A percentile compares a stretch with the other conserved stretches of the same genome.
Evolutionary conservation across 2,113 vertebrate species (phyloP).

Genomic region (Chionis minor): DNA sequence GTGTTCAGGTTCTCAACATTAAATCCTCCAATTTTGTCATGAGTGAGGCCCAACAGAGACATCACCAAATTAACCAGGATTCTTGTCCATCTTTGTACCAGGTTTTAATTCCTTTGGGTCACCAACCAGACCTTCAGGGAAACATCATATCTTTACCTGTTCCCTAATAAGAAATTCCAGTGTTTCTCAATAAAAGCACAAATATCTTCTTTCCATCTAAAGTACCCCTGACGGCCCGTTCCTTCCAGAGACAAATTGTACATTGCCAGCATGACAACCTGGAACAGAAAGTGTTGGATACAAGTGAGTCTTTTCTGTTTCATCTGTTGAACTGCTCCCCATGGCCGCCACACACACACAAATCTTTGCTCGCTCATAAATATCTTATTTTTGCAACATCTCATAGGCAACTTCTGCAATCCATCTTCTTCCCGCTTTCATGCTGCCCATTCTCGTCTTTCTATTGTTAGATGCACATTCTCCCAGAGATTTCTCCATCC

Average conservation of each 20-base stretch:
- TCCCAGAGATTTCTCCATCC: not conserved
- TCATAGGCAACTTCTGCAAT: not conserved
- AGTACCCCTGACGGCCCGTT: constrained; percentile 95
- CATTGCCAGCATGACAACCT: constrained; percentile 99
- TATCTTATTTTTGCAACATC: constrained; percentile 12
- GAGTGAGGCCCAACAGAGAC: not conserved
- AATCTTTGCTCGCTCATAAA: not conserved
- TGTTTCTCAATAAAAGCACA: constrained; percentile 98
- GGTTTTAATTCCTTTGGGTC: not conserved
- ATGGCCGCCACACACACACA: not conserved
- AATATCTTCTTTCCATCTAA: constrained; percentile 99
- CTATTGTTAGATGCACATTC: constrained; percentile 18
- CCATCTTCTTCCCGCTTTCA: not conserved
- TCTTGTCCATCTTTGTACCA: not conserved
- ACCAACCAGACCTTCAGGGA: not conserved
- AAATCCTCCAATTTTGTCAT: not conserved
- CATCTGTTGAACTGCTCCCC: not conserved
- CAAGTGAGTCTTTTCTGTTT: not conserved
- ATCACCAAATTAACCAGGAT: not conserved
- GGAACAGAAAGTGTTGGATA: constrained; percentile 24
- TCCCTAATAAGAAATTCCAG: constrained; percentile 94
- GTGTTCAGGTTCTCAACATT: not conserved
- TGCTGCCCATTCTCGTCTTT: not conserved
- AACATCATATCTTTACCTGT: constrained; percentile 75
- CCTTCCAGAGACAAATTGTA: constrained; percentile 98